phyloP scores from a whole-genome alignment of 2,888 invertebrate genomes.

The Punctoribates punctum region DNA sequence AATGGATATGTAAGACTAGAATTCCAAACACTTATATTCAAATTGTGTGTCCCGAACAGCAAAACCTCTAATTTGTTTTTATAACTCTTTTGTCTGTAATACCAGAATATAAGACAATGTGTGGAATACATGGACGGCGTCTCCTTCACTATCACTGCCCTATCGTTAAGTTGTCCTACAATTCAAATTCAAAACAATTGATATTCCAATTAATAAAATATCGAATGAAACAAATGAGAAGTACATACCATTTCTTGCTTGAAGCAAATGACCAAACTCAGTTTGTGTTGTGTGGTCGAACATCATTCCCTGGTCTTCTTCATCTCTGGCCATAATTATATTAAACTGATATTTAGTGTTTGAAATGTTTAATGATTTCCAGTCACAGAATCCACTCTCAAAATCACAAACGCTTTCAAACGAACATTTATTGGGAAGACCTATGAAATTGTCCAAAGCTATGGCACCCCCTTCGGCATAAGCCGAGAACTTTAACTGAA shows the following conservation, averaged over 20 bases:
- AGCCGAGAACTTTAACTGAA: neutral
- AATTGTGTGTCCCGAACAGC: neutral
- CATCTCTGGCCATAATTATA: neutral
- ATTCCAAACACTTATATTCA: neutral
- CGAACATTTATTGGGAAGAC: neutral
- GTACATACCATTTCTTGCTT: neutral
- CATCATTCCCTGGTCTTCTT: neutral
- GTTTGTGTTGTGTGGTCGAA: conserved; percentile 31
- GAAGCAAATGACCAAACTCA: conserved; percentile 12
- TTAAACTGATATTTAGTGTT: neutral
- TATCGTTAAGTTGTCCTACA: neutral
- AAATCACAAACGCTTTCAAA: conserved; percentile 27
- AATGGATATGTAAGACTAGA: neutral
- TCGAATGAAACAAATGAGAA: neutral
- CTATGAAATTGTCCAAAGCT: neutral
- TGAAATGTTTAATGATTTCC: neutral
- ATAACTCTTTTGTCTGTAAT: neutral
- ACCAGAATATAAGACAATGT: conserved; percentile 18
- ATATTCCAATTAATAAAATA: too few relatives aligned
- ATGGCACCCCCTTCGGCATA: neutral
- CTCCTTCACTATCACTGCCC: neutral
- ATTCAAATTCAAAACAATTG: neutral
- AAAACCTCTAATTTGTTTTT: neutral
- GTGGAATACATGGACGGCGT: neutral
- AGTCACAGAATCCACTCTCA: conserved; percentile 33